Evolutionary conservation across 1,140 invertebrate species (phyloP).

Genomic region (Panulirus ornatus): DNA sequence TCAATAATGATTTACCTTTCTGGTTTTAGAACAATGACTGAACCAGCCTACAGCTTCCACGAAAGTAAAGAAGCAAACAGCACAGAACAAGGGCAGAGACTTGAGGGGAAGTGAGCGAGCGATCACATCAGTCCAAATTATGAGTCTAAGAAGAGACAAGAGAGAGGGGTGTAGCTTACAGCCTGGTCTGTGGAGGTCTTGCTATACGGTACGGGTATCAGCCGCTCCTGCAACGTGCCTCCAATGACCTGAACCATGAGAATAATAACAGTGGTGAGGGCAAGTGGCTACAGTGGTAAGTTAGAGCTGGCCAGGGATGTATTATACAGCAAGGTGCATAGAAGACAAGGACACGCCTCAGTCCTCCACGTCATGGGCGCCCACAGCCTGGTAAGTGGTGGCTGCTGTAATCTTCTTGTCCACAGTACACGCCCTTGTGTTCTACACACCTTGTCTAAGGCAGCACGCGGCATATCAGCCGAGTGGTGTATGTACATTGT

Average conservation of each 20-base stretch:
- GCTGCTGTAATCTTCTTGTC: slow-evolving; percentile 40
- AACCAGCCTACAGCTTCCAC: slow-evolving; percentile 73
- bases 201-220: slow-evolving; percentile 99
- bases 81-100: slow-evolving; percentile 74
- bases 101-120: slow-evolving; percentile 77
- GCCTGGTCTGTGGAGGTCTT: slow-evolving; percentile 99
- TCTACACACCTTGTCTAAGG: slow-evolving; percentile 71
- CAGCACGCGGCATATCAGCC: slow-evolving; percentile 62
- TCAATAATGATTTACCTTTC: slow-evolving; percentile 36
- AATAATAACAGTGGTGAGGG: slow-evolving; percentile 75
- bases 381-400: slow-evolving; percentile 51
- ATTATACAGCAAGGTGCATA: slow-evolving; percentile 71
- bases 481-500: slow-evolving; percentile 73
- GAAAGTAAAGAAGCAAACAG: slow-evolving; percentile 76
- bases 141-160: slow-evolving; percentile 76
- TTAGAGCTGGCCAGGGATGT: slow-evolving; percentile 74
- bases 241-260: slow-evolving; percentile 85
- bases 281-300: slow-evolving; percentile 72
- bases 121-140: slow-evolving; percentile 76
- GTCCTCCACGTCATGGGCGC: slow-evolving; percentile 35
- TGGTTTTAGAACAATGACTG: slow-evolving; percentile 45
- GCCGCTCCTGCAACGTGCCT: slow-evolving; percentile 99
- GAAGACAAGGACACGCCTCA: slow-evolving; percentile 67
- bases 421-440: slow-evolving; percentile 70
- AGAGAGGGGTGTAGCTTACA: slow-evolving; percentile 88